phyloP scores from a whole-genome alignment of 1,140 invertebrate species.

The Chironomus tepperi region DNA sequence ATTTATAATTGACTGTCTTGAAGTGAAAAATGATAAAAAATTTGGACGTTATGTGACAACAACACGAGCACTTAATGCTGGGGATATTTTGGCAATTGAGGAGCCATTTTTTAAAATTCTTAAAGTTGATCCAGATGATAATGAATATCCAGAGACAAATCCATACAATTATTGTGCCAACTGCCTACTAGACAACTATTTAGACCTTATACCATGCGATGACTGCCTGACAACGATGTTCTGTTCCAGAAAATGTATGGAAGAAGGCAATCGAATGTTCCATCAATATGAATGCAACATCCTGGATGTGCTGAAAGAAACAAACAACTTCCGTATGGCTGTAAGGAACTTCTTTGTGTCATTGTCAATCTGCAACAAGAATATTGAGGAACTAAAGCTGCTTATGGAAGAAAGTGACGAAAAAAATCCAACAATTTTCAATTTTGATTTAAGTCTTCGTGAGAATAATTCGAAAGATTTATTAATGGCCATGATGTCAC shows the following conservation, averaged over 20 bases:
- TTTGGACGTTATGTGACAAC: constrained; percentile 58
- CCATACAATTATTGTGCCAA: constrained; percentile 66
- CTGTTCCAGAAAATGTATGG: constrained; percentile 60
- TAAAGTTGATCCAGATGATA: background rate
- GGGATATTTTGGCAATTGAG: constrained; percentile 70
- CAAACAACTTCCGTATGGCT: background rate
- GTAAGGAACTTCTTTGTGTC: background rate
- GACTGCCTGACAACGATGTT: constrained; percentile 55
- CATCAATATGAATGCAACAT: constrained; percentile 70
- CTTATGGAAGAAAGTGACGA: background rate
- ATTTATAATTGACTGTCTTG: constrained; percentile 50
- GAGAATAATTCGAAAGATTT: background rate
- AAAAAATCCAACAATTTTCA: background rate
- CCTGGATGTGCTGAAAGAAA: constrained; percentile 35
- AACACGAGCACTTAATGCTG: constrained; percentile 54
- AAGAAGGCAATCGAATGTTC: constrained; percentile 49
- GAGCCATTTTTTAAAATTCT: constrained; percentile 49
- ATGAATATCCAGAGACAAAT: constrained; percentile 43
- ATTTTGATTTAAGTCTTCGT: background rate
- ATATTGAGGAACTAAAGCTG: background rate
- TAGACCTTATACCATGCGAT: constrained; percentile 57
- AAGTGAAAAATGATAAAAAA: constrained; percentile 45
- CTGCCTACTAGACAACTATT: constrained; percentile 57
- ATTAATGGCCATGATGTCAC: background rate
- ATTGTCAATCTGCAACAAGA: background rate